Evolutionary conservation across 2,113 vertebrate species (phyloP).

Genomic region (Stercorarius parasiticus): DNA sequence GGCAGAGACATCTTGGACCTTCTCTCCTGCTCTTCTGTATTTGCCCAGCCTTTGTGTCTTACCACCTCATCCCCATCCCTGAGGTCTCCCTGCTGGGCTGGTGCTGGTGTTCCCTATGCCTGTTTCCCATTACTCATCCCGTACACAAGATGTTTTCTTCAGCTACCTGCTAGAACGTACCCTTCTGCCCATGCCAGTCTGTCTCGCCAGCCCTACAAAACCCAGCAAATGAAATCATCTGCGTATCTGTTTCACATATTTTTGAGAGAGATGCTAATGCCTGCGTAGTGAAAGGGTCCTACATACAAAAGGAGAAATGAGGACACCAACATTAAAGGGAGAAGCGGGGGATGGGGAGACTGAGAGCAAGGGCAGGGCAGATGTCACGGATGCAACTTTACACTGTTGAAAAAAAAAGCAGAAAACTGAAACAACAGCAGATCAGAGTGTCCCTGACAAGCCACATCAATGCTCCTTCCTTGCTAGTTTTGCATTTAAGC

Average conservation of each 20-base stretch:
- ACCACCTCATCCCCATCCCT: background rate
- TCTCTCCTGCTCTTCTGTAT: background rate
- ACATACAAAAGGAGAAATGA: conserved; percentile 9
- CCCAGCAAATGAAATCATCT: conserved; percentile 40
- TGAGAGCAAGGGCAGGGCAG: background rate
- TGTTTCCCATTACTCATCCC: background rate
- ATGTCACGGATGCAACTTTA: background rate
- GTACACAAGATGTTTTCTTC: background rate
- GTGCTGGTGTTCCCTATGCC: background rate
- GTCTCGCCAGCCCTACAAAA: background rate
- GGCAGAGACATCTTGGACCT: background rate
- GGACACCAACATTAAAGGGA: conserved; percentile 5
- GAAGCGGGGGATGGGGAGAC: background rate
- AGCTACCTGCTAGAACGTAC: background rate
- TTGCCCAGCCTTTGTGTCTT: background rate
- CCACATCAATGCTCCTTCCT: background rate
- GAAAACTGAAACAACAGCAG: background rate
- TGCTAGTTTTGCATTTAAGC: background rate
- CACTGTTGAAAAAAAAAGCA: background rate
- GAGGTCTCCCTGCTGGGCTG: background rate
- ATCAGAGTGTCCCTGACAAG: background rate
- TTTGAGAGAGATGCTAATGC: conserved; percentile 30
- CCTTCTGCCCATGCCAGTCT: background rate
- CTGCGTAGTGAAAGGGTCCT: conserved; percentile 18
- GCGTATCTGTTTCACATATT: conserved; percentile 33